Evolutionary conservation across 2,888 invertebrate species (phyloP).

Genomic region (Melanostoma mellinum): DNA sequence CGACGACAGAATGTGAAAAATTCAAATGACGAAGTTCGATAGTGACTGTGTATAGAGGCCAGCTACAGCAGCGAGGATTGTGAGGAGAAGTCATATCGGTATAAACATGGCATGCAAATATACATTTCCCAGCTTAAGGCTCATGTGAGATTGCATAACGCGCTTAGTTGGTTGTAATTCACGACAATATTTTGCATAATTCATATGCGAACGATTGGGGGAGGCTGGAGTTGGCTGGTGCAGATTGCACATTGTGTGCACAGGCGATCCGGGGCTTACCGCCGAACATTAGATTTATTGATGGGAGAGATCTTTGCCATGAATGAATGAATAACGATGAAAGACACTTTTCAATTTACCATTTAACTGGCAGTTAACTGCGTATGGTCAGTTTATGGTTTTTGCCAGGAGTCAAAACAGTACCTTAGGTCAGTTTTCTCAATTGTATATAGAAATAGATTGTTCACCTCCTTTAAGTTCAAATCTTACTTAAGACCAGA

Average conservation of each 20-base stretch:
- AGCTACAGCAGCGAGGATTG: neutral
- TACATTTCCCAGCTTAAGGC: constrained; percentile 71
- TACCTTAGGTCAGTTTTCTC: constrained; percentile 21
- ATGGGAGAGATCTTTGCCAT: constrained; percentile 68
- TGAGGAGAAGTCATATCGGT: constrained; percentile 41
- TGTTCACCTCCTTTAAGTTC: neutral
- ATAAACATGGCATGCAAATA: constrained; percentile 68
- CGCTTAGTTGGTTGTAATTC: constrained; percentile 72
- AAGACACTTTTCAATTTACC: constrained; percentile 59
- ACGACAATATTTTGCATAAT: constrained; percentile 73
- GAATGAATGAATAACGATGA: constrained; percentile 66
- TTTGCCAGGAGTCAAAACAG: constrained; percentile 28
- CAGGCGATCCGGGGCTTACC: constrained; percentile 46
- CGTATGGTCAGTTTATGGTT: constrained; percentile 36
- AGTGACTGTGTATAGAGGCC: constrained; percentile 12
- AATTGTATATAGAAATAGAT: neutral
- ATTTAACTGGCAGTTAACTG: constrained; percentile 28
- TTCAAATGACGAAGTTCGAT: constrained; percentile 71
- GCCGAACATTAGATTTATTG: constrained; percentile 68
- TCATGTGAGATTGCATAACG: constrained; percentile 71
- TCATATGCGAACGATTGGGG: constrained; percentile 65
- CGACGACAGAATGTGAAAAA: constrained; percentile 70
- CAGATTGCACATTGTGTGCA: constrained; percentile 58
- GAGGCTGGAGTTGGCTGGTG: constrained; percentile 47
- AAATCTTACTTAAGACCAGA: neutral